Evolutionary conservation across 2,888 invertebrate species (phyloP).

Genomic region (Physocephala rufipes): DNA sequence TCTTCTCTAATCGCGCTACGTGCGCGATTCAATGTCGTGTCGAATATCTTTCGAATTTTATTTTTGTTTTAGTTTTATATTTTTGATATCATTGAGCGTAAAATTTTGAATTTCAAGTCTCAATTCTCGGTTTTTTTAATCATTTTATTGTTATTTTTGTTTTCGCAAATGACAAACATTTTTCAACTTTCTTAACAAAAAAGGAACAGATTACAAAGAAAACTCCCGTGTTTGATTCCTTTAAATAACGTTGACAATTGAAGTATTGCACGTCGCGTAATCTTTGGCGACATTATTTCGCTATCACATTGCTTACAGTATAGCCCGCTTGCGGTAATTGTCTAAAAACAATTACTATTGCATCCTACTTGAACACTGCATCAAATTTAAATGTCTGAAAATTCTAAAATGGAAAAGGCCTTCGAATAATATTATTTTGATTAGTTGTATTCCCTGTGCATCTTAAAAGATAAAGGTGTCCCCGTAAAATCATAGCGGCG

Average conservation of each 20-base stretch:
- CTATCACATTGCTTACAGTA: constrained; percentile 1
- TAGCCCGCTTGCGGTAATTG: constrained; percentile 32
- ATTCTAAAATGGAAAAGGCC: constrained; percentile 15
- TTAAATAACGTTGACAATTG: constrained; percentile 20
- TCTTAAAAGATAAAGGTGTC: no score
- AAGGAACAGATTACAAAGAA: background rate
- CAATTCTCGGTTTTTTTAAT: constrained; percentile 24
- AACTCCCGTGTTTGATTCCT: constrained; percentile 15
- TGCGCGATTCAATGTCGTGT: background rate
- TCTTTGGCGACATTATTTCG: background rate
- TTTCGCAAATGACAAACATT: constrained; percentile 9
- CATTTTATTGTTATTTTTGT: constrained; percentile 7
- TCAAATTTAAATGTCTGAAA: no score
- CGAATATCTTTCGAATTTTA: constrained; percentile 10
- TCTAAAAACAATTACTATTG: constrained; percentile 25
- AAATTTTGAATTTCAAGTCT: constrained; percentile 31
- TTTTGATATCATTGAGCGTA: constrained; percentile 26
- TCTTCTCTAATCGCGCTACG: constrained; percentile 4
- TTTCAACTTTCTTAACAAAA: background rate
- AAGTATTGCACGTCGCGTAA: constrained; percentile 2
- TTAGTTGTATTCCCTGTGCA: no score
- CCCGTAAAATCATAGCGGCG: no score
- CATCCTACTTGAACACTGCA: no score
- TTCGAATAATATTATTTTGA: constrained; percentile 15
- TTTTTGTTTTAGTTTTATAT: constrained; percentile 12